Evolutionary conservation across 2,888 invertebrate species (phyloP).

Genomic region (Orthonychiurus folsomi): DNA sequence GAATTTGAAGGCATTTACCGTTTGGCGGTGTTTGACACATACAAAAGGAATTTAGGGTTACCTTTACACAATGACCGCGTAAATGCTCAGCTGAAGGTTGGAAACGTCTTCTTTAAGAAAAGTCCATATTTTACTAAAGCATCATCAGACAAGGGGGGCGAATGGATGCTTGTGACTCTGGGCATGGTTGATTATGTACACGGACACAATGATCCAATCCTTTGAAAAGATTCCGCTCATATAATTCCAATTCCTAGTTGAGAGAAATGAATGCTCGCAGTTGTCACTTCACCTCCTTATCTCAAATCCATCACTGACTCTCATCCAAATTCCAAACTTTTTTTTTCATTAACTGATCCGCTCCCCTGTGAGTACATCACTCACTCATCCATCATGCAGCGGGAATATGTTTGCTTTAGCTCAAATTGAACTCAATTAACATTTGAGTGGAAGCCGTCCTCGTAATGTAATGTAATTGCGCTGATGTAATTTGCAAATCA

Average conservation of each 20-base stretch:
- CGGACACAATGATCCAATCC: no score
- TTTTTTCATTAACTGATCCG: background rate
- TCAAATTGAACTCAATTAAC: background rate
- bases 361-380: background rate
- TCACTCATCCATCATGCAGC: background rate
- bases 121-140: background rate
- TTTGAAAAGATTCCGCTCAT: no score
- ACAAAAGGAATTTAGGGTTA: no score
- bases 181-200: no score
- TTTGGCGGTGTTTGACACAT: no score
- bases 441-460: background rate
- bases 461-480: background rate
- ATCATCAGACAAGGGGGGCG: constrained; percentile 9
- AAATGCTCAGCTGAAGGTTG: background rate
- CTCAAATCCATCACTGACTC: constrained; percentile 15
- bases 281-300: constrained; percentile 17
- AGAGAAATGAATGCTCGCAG: background rate
- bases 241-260: constrained; percentile 1
- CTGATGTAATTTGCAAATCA: no score
- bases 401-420: no score
- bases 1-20: no score
- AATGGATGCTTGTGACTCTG: background rate
- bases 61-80: no score
- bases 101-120: background rate
- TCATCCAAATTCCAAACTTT: constrained; percentile 3